Evolutionary conservation across 2,888 invertebrate species (phyloP).

Genomic region (Diogma glabrata): DNA sequence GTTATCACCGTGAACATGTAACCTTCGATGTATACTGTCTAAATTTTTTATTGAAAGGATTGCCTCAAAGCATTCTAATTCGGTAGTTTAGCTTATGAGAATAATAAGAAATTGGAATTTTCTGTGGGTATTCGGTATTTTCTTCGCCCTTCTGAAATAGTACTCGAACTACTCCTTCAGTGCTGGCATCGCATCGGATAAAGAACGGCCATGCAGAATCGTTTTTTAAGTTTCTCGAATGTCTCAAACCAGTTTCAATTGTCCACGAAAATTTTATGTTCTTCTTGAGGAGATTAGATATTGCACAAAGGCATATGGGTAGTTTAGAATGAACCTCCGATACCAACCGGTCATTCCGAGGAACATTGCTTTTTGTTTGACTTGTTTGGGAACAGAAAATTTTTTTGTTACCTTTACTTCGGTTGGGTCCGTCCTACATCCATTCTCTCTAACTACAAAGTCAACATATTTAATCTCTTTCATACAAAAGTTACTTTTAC

Average conservation of each 20-base stretch:
- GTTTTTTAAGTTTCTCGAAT: neutral
- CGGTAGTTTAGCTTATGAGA: too few relatives aligned
- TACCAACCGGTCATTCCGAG: neutral
- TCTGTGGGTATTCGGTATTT: too few relatives aligned
- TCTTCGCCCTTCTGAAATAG: too few relatives aligned
- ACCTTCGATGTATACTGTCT: too few relatives aligned
- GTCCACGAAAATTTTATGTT: neutral
- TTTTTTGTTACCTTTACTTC: neutral
- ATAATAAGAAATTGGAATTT: too few relatives aligned
- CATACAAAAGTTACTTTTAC: neutral
- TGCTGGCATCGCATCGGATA: too few relatives aligned
- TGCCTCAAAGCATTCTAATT: too few relatives aligned
- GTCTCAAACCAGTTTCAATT: neutral
- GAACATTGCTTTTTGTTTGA: neutral
- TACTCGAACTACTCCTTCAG: too few relatives aligned
- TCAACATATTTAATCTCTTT: slow-evolving; percentile 6
- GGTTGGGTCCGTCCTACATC: neutral
- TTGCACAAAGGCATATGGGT: neutral
- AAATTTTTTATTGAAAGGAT: too few relatives aligned
- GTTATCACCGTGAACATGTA: too few relatives aligned
- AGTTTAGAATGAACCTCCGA: neutral
- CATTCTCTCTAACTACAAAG: slow-evolving; percentile 11
- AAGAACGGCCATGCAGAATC: neutral
- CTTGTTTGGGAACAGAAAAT: neutral
- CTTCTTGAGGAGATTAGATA: neutral